Base-by-base conservation (phyloP, 1,140 invertebrate genomes). In the roundworm (Caenorhabditis elegans) region DNA sequence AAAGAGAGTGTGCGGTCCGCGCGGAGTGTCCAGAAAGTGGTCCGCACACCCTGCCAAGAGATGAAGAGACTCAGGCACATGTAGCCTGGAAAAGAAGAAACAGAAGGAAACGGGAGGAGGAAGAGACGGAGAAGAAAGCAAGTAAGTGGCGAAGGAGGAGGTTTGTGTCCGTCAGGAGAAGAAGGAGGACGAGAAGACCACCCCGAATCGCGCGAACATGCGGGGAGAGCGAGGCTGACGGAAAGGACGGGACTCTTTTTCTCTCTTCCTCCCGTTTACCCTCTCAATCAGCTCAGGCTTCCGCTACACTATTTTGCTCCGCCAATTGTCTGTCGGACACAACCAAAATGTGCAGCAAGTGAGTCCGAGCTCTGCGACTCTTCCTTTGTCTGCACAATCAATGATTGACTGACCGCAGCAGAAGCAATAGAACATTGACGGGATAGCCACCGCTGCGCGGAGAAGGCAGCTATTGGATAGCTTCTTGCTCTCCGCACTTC, bases 161-260 rank as follows among this genome's bases (percentile, higher is more conserved):
- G 60, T 24, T 51, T 31, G 53, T 60, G 28, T 60, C 34, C 34
- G n/a, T 43, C 39, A 17, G 15, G 31, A 65, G 17, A 65, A 34
- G 22, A 65, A 26, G n/a, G 34, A 39, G 60, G 34, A n/a, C n/a
- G n/a, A n/a, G n/a, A 70, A 70, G 60, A 70, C 60, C 60, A 70
- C 60, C 55, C 60, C 60, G 60, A 70, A 43, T 22, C 60, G 60
- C 60, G 60, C 60, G 60, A 70, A 70, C 60, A 70, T 70, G 53
- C 53, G 19, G 53, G 51, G 5, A n/a, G 26, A 39, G 60, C 34
- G 8, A 13, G 26, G 11, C 51, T 19, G 51, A 5, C 60, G 60
- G 60, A n/a, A 70, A 3, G 34, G 60, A 39, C 60, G 3, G 34
- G 60, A 39, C 60, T 70, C 60, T 70, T 39, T 70, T 39, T 70